Evolutionary conservation across 2,888 invertebrate genomes (phyloP), one percentile per base, ranked within the genome.

Genomic region (Pasiphila rectangulata): DNA sequence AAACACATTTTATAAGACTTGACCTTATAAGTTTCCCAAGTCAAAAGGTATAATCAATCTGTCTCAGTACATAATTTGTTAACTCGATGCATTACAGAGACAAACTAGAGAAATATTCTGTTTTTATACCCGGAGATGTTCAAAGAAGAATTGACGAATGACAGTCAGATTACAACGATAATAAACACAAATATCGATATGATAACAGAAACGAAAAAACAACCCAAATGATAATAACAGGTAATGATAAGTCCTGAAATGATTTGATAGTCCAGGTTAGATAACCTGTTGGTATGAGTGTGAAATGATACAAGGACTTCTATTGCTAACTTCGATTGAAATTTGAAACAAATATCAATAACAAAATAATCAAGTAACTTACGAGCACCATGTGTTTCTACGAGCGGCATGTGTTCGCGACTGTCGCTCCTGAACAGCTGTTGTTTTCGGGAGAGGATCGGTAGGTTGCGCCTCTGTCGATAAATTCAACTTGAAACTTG

Each of bases 381-480:
- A 89, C 89, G 89, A 81, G 78, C 89, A 88, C 89, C 89, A 89
- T 63, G 89, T 89, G 75, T 89, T 90, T 59, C 89, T 78, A 63
- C 89, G 86, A 46, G 74, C 81, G 61, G 76, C 74, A 55, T 66
- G 66, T 36, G 74, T 71, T 59, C 84, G 79, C 42, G 72, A 59
- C 50, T 61, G 75, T 63, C 50, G 41, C 23, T 50, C 50, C 19
- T 82, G 79, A 38, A 71, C 54, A 5, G 74, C 51, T 13, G 75
- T 65, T 46, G 74, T 59, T 64, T 74, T 86, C 49, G 72, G 70
- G 48, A 62, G 75, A 38, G 64, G 57, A 16, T 88, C 88, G 48
- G 74, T 64, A 3, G 77, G 64, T 40, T 25, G 36, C 10, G 21
- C n/a, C 13, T 50, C 50, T 9, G 41, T 34, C 13, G 50, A 34